phyloP scores from a whole-genome alignment of 2,797 vertebrate species.

The Cichlasoma orientale region DNA sequence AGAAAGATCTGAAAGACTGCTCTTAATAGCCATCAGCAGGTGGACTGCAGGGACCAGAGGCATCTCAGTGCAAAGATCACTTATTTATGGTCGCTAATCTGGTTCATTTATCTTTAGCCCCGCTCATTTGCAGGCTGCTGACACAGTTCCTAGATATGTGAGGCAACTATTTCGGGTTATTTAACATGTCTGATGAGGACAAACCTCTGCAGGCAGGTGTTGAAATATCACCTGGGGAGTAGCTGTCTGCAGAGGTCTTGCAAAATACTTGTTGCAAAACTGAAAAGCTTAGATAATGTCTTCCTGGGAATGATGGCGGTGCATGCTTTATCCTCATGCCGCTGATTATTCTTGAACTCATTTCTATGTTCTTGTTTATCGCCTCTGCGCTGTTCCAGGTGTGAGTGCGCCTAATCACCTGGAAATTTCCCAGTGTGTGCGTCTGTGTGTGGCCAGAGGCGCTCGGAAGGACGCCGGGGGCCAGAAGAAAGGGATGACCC shows the following conservation, averaged over 20 bases:
- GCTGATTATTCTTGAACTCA: background rate
- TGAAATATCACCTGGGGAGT: constrained; percentile 44
- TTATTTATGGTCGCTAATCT: constrained; percentile 62
- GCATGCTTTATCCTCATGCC: background rate
- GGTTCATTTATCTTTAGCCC: constrained; percentile 50
- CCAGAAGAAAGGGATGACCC: constrained; percentile 5
- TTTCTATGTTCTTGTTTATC: background rate
- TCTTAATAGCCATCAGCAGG: constrained; percentile 19
- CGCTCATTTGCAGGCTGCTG: constrained; percentile 34
- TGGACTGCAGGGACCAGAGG: constrained; percentile 16
- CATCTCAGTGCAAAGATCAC: constrained; percentile 64
- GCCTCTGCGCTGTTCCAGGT: background rate
- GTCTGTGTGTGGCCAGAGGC: background rate
- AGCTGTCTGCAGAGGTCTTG: constrained; percentile 51
- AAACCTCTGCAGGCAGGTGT: constrained; percentile 41
- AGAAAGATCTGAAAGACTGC: constrained; percentile 14
- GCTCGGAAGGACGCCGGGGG: background rate
- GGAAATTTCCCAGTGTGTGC: background rate
- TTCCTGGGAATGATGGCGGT: background rate
- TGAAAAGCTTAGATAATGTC: background rate
- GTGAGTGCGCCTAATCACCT: background rate
- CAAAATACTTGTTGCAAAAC: constrained; percentile 42
- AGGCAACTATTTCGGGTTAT: constrained; percentile 28
- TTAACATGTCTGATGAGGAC: constrained; percentile 27
- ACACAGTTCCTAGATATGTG: constrained; percentile 57